Percentiles rank a stretch among this genome's conserved stretches.
Conservation (phyloP, 2,888 invertebrate species). For the Oligia fasciuncula region DNA sequence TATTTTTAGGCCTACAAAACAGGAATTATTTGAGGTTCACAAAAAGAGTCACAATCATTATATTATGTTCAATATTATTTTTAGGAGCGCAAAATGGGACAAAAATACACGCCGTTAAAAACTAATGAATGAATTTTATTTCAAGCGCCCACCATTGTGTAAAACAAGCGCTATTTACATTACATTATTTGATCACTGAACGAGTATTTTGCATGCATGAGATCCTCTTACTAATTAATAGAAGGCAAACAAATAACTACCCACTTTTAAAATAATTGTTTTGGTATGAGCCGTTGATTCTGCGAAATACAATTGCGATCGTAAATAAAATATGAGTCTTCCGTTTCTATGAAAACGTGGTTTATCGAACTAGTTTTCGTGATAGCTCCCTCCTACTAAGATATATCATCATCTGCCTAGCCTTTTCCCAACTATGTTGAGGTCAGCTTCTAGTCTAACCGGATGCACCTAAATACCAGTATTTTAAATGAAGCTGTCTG, state of each 20-base stretch:
- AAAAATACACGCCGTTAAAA: not conserved
- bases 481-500: not conserved
- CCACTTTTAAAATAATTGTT: not conserved
- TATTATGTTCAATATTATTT: not conserved
- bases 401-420: not conserved
- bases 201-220: not conserved
- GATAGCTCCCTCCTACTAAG: not conserved
- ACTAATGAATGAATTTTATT: not conserved
- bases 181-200: slow-evolving; percentile 6
- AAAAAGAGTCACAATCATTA: not conserved
- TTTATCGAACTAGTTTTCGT: not conserved
- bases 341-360: not conserved
- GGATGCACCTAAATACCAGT: not conserved
- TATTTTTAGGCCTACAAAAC: not conserved
- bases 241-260: not conserved
- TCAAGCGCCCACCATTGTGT: not conserved
- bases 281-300: not conserved
- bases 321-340: not conserved
- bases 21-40: not conserved
- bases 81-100: not conserved
- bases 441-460: not conserved
- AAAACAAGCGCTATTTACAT: not conserved
- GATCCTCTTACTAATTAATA: slow-evolving; percentile 12
- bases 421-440: not conserved
- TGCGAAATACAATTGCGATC: not conserved